Conservation (phyloP, 2,888 invertebrate genomes). For the Rhodophaea formosa region DNA sequence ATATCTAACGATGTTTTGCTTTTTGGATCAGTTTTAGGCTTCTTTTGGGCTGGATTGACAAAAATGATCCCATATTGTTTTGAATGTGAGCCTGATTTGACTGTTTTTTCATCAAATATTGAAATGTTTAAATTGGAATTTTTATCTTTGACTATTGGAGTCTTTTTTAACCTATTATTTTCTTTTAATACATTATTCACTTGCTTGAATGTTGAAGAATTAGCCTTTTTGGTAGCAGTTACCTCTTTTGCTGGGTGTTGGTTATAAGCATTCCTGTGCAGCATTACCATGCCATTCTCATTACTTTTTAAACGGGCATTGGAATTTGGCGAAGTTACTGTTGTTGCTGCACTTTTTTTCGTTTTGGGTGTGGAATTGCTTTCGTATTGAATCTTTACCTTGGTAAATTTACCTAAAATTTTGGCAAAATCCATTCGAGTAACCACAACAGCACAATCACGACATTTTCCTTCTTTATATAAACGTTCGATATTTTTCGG, state of each 20-base stretch:
- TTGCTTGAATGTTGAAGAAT: constrained; percentile 29
- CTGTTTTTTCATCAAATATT: constrained; percentile 32
- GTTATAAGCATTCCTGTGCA: constrained; percentile 58
- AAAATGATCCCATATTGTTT: constrained; percentile 69
- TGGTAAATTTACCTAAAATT: constrained; percentile 74
- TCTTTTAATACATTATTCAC: constrained; percentile 62
- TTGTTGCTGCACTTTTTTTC: constrained; percentile 40
- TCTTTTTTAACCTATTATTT: constrained; percentile 60
- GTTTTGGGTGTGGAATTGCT: constrained; percentile 54
- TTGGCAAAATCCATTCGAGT: constrained; percentile 77
- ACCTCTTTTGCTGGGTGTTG: constrained; percentile 54
- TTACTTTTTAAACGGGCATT: constrained; percentile 63
- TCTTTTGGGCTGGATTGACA: constrained; percentile 47
- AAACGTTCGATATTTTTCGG: constrained; percentile 63
- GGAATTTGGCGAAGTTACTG: constrained; percentile 38
- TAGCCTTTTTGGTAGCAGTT: constrained; percentile 41
- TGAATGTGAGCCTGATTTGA: constrained; percentile 34
- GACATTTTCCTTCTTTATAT: constrained; percentile 71
- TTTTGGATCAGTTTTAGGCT: constrained; percentile 42
- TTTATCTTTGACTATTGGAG: constrained; percentile 43
- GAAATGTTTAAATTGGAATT: constrained; percentile 33
- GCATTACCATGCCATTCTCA: constrained; percentile 73
- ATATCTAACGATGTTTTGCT: constrained; percentile 53
- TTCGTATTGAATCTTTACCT: constrained; percentile 76
- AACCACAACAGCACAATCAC: constrained; percentile 68